Conservation (phyloP, 2,113 vertebrate genomes). For the Lophura nycthemera region DNA sequence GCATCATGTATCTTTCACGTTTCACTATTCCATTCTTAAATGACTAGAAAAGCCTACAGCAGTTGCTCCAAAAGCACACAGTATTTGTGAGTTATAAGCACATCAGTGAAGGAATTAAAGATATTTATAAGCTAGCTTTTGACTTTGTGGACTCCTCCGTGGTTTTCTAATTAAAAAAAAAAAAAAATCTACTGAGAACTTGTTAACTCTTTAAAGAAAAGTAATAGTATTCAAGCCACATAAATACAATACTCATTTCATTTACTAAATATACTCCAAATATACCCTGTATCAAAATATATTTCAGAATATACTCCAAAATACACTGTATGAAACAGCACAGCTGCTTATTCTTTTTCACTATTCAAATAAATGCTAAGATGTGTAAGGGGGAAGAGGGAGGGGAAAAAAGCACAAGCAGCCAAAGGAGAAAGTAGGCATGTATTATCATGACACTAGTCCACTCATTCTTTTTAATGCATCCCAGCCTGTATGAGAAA, state of each 20-base stretch:
- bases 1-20: background rate
- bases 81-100: background rate
- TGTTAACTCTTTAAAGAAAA: background rate
- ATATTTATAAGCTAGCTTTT: background rate
- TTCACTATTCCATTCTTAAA: background rate
- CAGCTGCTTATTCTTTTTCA: background rate
- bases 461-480: background rate
- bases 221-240: background rate
- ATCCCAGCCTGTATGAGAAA: slow-evolving; percentile 7
- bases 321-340: background rate
- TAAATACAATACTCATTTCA: background rate
- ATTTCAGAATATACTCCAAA: background rate
- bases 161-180: background rate
- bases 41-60: background rate
- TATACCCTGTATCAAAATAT: background rate
- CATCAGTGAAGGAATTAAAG: background rate
- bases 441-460: background rate
- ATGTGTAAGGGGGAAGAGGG: background rate
- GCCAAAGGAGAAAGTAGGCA: background rate
- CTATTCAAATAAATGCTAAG: background rate
- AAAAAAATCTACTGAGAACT: background rate
- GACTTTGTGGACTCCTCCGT: background rate
- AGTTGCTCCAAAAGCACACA: background rate
- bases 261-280: background rate
- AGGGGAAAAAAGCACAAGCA: background rate